Conservation (phyloP, 2,888 invertebrate species). For the Megaustenia siamemsis region DNA sequence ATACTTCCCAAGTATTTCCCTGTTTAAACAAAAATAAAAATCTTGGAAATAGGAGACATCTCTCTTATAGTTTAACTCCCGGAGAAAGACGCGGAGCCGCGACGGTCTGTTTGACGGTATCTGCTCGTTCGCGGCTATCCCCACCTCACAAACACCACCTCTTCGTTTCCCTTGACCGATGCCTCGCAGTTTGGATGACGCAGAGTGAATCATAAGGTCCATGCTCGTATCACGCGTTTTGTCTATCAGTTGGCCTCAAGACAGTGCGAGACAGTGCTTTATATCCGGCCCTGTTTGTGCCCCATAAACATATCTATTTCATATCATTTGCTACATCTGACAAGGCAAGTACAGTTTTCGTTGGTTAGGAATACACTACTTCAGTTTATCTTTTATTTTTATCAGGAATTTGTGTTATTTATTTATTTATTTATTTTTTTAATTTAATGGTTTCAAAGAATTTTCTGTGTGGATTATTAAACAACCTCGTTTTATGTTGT, state of each 20-base stretch:
- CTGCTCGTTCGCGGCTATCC: not conserved
- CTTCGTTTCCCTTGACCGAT: not conserved
- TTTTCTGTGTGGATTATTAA: not conserved
- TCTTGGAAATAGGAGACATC: too few species aligned
- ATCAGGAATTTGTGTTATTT: too few species aligned
- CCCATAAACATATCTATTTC: not conserved
- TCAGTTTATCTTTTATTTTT: too few species aligned
- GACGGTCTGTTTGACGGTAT: too few species aligned
- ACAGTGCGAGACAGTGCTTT: not conserved
- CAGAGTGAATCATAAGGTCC: constrained; percentile 19
- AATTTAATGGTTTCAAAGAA: too few species aligned
- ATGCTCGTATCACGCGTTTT: constrained; percentile 16
- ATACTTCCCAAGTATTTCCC: too few species aligned
- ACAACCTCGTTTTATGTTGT: too few species aligned
- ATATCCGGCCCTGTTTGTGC: not conserved
- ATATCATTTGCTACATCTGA: not conserved
- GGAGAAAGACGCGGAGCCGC: too few species aligned
- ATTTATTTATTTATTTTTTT: too few species aligned
- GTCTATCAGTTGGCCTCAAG: constrained; percentile 25
- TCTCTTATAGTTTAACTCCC: too few species aligned
- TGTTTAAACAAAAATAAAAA: too few species aligned
- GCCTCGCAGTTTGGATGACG: not conserved
- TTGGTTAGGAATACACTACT: too few species aligned
- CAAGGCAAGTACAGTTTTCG: not conserved
- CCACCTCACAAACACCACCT: not conserved